phyloP scores from a whole-genome alignment of 2,797 vertebrate species.

The Catamblyrhynchus diadema region DNA sequence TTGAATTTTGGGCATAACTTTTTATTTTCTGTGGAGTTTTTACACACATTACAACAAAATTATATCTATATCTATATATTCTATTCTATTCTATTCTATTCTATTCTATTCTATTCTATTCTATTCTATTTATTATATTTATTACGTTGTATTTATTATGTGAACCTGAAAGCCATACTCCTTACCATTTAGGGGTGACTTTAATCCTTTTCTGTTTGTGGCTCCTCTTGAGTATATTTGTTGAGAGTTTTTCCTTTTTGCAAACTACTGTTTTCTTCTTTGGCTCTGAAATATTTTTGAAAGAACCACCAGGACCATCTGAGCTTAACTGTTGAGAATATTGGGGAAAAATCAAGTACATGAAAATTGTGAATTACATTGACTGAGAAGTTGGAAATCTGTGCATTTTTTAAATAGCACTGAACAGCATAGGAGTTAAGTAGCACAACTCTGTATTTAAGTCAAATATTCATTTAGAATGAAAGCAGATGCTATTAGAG shows the following conservation, averaged over 20 bases:
- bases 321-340: conserved; percentile 60
- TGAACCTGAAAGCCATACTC: background rate
- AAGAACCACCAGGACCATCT: background rate
- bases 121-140: too few species aligned
- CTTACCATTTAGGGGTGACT: conserved; percentile 69
- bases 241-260: conserved; percentile 44
- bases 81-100: too few species aligned
- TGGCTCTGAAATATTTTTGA: conserved; percentile 34
- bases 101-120: too few species aligned
- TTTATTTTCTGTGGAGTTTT: background rate
- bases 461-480: background rate
- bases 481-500: background rate
- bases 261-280: conserved; percentile 24
- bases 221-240: conserved; percentile 34
- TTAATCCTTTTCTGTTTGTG: conserved; percentile 65
- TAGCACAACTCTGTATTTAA: background rate
- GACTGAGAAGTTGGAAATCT: background rate
- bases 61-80: too few species aligned
- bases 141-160: too few species aligned
- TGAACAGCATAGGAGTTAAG: background rate
- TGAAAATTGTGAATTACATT: background rate
- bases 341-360: background rate
- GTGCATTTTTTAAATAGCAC: background rate
- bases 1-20: background rate
- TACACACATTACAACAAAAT: background rate